A percentile compares a stretch with the other conserved stretches of the same genome.
Evolutionary conservation across 2,888 invertebrate species (phyloP).

Genomic region (Trichopoda pennipes): DNA sequence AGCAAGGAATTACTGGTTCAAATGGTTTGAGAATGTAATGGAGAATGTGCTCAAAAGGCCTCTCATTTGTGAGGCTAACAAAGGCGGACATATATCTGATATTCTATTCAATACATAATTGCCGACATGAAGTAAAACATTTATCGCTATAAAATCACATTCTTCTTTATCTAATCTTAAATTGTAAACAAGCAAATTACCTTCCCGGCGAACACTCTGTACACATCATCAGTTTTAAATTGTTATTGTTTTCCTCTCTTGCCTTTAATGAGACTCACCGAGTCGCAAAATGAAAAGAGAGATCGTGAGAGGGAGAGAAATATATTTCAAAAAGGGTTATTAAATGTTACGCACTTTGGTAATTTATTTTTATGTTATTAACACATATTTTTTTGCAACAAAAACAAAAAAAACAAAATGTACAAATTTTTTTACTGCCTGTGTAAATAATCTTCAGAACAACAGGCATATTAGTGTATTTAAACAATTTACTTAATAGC

Average conservation of each 20-base stretch:
- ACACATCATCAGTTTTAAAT: constrained; percentile 14
- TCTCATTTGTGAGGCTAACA: no score
- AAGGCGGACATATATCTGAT: no score
- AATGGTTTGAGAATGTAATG: no score
- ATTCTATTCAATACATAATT: no score
- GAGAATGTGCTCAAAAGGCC: no score
- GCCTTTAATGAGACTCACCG: not conserved
- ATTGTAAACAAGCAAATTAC: no score
- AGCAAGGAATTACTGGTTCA: no score
- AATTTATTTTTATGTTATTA: constrained; percentile 60
- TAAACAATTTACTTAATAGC: constrained; percentile 63
- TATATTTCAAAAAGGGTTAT: constrained; percentile 41
- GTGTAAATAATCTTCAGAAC: constrained; percentile 12
- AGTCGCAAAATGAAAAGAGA: constrained; percentile 4
- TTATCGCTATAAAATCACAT: no score
- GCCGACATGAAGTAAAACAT: no score
- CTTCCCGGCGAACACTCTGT: no score
- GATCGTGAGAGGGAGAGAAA: not conserved
- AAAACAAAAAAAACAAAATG: not conserved
- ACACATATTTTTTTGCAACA: constrained; percentile 42
- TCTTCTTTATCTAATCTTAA: no score
- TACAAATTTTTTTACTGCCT: not conserved
- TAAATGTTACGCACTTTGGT: constrained; percentile 66
- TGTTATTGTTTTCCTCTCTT: no score
- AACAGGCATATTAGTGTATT: constrained; percentile 35